Evolutionary conservation across 2,797 vertebrate species (phyloP), one percentile per base, ranked within the genome.

Genomic region (Uromys caudimaculatus): DNA sequence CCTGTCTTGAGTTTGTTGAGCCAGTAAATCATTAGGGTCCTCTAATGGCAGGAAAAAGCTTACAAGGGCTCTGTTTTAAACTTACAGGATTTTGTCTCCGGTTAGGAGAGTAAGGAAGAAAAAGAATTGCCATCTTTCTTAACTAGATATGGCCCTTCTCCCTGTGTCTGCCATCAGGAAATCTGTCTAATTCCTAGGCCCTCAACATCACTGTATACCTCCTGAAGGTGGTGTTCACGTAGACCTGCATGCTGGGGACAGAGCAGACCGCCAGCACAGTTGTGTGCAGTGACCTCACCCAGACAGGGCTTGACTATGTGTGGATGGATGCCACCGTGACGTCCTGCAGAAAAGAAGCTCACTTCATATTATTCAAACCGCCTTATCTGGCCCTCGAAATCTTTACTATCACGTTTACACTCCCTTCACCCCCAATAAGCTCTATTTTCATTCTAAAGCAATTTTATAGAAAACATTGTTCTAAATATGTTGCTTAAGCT

Each of bases 391-490:
- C 47, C 23, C 81, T 41, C 12, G 67, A 94, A 88, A 58, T 41
- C 16, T 41, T n/a, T 8, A 13, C 35, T 16, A 8, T 67, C 3
- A 24, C 23, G 29, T 62, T 13, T 21, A 23, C 3, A 58, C 11
- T 12, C 5, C 54, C 41, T 5, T 7, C 3, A 16, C 8, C 35
- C 17, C 67, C 67, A 84, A 75, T 29, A 58, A 76, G 29, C 21
- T 82, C 56, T 60, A 16, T 54, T 85, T 95, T 91, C n/a, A 71
- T 82, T 71, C 54, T 38, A 73, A 91, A 73, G 54, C 27, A 75
- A 64, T 79, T 76, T 78, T 79, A 44, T 76, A 24, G 82, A 97
- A 95, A 92, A 84, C 13, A 35, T 35, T 17, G 27, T 71, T 71
- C 32, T 75, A 52, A 83, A 69, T 93, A 29, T 29, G 38, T 50